Conservation (phyloP, 2,797 vertebrate species). For the Scolopax rusticola region DNA sequence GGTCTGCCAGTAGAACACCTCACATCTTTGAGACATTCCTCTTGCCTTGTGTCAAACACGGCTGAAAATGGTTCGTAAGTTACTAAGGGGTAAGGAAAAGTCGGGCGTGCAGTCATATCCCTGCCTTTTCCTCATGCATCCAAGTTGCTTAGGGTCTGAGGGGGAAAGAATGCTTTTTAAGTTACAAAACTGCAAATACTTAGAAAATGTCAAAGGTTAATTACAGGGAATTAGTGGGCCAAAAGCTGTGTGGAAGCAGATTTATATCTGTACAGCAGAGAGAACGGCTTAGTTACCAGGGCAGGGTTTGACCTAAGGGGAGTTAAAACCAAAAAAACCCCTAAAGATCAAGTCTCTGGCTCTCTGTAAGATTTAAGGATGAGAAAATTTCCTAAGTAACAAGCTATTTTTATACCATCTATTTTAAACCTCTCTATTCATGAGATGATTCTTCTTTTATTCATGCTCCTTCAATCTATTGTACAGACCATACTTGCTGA, state of each 20-base stretch:
- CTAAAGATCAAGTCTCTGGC: slow-evolving; percentile 25
- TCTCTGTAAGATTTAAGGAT: slow-evolving; percentile 42
- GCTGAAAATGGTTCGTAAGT: background rate
- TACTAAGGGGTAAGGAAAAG: background rate
- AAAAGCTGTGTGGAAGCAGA: slow-evolving; percentile 2
- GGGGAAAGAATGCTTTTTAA: background rate
- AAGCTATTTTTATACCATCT: slow-evolving; percentile 66
- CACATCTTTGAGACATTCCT: background rate
- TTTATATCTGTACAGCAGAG: background rate
- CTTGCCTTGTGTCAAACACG: background rate
- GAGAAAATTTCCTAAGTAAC: slow-evolving; percentile 68
- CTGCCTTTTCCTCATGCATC: background rate
- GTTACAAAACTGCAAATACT: background rate
- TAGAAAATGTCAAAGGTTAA: slow-evolving; percentile 1
- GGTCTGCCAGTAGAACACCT: background rate
- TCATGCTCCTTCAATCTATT: slow-evolving; percentile 37
- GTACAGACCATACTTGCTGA: slow-evolving; percentile 13
- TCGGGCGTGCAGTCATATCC: background rate
- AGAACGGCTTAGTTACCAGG: background rate
- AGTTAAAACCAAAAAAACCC: background rate
- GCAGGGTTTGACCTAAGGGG: background rate
- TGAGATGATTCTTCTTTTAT: slow-evolving; percentile 43
- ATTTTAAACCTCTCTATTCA: slow-evolving; percentile 67
- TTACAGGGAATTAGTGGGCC: background rate
- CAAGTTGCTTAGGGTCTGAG: background rate